These are phyloP conservation scores for Spisula subtruncata DNA, from an alignment of 2,888 invertebrate species.

Conservation along the genomic window DNA sequence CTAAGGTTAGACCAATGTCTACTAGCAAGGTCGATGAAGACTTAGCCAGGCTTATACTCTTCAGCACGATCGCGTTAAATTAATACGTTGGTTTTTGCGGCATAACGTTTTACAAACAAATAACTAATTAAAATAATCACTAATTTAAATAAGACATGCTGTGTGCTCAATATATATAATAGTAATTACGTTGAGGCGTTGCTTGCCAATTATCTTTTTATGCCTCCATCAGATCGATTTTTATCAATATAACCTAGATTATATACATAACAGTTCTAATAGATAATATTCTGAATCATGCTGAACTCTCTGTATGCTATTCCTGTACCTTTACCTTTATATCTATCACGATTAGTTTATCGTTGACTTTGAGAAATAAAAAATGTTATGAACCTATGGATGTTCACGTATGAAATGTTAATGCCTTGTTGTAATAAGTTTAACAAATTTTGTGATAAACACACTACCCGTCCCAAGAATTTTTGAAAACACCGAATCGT, in stretches of 20 bases:
- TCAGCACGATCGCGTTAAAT: not conserved
- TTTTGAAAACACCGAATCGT: not conserved
- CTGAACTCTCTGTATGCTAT: not conserved
- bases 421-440: not conserved
- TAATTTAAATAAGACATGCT: not conserved
- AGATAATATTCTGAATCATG: not conserved
- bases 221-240: not conserved
- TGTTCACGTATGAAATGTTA: not conserved
- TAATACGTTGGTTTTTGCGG: not conserved
- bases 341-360: not conserved
- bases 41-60: not conserved
- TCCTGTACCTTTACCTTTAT: not conserved
- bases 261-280: not conserved
- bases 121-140: not conserved
- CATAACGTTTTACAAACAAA: not conserved
- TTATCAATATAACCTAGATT: constrained; percentile 3
- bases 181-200: not conserved
- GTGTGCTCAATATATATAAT: not conserved
- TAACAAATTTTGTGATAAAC: not conserved
- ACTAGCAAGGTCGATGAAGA: too few relatives aligned
- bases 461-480: too few relatives aligned
- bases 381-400: not conserved
- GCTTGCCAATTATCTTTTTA: not conserved
- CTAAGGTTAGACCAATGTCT: too few relatives aligned
- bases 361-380: not conserved